Conservation (phyloP, 2,797 vertebrate species). For the Sebastes melanostomus region DNA sequence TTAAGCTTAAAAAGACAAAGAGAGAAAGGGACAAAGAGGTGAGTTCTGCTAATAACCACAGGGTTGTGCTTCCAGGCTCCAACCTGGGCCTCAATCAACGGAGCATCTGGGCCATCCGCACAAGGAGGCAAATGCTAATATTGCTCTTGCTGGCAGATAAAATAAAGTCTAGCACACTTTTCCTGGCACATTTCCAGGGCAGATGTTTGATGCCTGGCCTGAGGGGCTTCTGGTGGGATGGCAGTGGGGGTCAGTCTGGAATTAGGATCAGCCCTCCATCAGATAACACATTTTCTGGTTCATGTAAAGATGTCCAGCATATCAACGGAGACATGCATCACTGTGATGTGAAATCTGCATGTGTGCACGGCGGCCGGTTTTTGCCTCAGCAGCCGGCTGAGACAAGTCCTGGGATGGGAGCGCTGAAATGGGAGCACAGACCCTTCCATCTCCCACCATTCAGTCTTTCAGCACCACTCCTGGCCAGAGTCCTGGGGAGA, state of each 20-base stretch:
- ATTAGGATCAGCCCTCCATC: slow-evolving; percentile 84
- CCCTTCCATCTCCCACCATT: slow-evolving; percentile 68
- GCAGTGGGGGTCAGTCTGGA: slow-evolving; percentile 76
- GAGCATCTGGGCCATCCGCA: slow-evolving; percentile 52
- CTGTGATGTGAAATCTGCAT: slow-evolving; percentile 74
- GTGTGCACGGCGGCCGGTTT: slow-evolving; percentile 32
- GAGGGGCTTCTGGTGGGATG: slow-evolving; percentile 41
- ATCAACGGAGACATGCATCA: slow-evolving; percentile 86
- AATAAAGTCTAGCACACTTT: slow-evolving; percentile 57
- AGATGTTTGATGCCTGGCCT: slow-evolving; percentile 67
- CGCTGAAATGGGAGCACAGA: slow-evolving; percentile 72
- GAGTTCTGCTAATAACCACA: not conserved
- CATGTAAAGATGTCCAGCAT: slow-evolving; percentile 85
- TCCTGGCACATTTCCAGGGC: slow-evolving; percentile 54
- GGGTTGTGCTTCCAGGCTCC: slow-evolving; percentile 16
- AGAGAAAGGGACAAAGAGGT: slow-evolving; percentile 8
- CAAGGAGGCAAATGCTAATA: slow-evolving; percentile 65
- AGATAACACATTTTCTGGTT: slow-evolving; percentile 93
- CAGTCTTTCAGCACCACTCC: slow-evolving; percentile 83
- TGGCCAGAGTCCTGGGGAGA: slow-evolving; percentile 62
- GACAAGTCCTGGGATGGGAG: slow-evolving; percentile 51
- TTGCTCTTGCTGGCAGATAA: slow-evolving; percentile 64
- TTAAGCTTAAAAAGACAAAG: slow-evolving; percentile 22
- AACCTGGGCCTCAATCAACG: slow-evolving; percentile 56
- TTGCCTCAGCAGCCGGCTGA: slow-evolving; percentile 30